Conservation (phyloP, 2,888 invertebrate species). For the Drosophila suboccidentalis region DNA sequence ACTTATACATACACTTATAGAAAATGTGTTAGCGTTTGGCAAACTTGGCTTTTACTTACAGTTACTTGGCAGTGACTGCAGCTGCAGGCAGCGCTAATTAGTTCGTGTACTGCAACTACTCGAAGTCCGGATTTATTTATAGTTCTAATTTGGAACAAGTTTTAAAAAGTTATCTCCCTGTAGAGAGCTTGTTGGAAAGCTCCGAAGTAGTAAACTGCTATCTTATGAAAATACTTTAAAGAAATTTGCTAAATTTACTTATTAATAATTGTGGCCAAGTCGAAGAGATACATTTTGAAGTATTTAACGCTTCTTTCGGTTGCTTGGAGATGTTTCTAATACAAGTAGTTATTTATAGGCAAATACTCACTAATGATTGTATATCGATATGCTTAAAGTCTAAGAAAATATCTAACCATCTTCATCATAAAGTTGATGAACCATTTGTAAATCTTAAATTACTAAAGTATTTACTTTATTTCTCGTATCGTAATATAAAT, state of each 20-base stretch:
- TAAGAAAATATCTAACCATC: no score
- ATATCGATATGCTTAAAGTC: no score
- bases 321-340: no score
- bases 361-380: no score
- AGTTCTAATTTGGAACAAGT: neutral
- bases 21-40: neutral
- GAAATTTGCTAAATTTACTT: neutral
- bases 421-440: no score
- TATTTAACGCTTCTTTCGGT: no score
- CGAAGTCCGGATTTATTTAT: slow-evolving; percentile 5
- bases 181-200: neutral
- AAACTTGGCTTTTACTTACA: slow-evolving; percentile 4
- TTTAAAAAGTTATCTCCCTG: neutral
- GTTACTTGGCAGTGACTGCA: neutral
- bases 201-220: neutral
- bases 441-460: no score
- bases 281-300: neutral
- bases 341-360: no score
- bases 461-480: no score
- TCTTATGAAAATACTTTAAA: neutral
- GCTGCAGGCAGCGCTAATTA: slow-evolving; percentile 12
- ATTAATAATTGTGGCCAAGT: neutral
- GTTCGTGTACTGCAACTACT: neutral
- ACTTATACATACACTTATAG: neutral
- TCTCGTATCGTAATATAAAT: no score